A percentile compares a stretch with the other conserved stretches of the same genome.
Conservation (phyloP, 2,113 vertebrate genomes). For the Mobula birostris region DNA sequence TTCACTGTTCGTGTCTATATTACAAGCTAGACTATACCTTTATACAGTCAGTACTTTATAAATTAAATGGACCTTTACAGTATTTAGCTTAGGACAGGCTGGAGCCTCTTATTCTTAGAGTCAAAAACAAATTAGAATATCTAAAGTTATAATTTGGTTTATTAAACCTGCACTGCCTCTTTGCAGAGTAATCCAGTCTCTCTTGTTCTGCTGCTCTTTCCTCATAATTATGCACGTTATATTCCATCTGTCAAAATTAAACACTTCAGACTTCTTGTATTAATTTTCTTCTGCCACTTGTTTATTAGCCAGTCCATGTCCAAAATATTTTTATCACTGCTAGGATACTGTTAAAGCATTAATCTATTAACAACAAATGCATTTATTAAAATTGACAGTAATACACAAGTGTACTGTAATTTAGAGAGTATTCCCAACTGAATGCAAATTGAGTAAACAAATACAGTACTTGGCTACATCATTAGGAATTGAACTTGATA, state of each 20-base stretch:
- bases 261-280: no score
- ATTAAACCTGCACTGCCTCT: no score
- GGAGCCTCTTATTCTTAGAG: not conserved
- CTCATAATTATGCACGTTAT: no score
- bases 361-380: not conserved
- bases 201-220: no score
- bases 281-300: no score
- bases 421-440: not conserved
- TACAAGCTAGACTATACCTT: not conserved
- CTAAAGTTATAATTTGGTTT: no score
- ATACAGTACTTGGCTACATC: not conserved
- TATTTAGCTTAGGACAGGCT: not conserved
- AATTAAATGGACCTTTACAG: not conserved
- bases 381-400: not conserved
- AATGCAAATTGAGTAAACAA: not conserved
- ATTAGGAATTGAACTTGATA: not conserved
- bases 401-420: not conserved
- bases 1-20: not conserved
- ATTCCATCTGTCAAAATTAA: no score
- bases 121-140: not conserved
- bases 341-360: not conserved
- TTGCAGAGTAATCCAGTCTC: no score
- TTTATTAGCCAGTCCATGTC: no score
- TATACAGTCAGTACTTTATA: not conserved
- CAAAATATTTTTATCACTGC: no score